Conservation (phyloP, 2,797 vertebrate genomes). For the Morelia viridis region DNA sequence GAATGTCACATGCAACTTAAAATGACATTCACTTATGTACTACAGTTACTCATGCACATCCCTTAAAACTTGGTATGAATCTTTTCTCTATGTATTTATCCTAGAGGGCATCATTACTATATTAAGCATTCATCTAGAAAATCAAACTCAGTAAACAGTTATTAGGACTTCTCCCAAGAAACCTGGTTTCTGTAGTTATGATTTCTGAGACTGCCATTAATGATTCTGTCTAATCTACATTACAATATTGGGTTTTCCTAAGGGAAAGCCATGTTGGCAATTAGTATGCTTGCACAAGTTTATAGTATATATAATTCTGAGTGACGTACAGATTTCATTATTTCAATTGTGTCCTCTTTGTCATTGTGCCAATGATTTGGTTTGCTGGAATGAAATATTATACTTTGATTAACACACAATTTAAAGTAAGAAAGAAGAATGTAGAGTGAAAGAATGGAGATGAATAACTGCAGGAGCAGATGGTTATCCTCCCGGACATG, state of each 20-base stretch:
- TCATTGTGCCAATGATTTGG: constrained; percentile 43
- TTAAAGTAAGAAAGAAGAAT: constrained; percentile 28
- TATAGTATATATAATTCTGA: neutral
- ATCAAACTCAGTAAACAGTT: neutral
- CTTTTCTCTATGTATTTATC: neutral
- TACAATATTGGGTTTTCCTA: neutral
- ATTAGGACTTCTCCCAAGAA: neutral
- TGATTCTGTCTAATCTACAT: neutral
- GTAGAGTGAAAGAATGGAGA: constrained; percentile 20
- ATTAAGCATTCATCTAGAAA: neutral
- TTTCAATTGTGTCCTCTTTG: constrained; percentile 45
- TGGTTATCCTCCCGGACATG: constrained; percentile 30
- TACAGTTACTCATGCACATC: neutral
- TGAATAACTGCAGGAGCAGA: constrained; percentile 42
- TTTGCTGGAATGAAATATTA: constrained; percentile 61
- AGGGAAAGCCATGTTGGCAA: neutral
- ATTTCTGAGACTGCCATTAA: neutral
- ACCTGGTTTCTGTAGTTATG: neutral
- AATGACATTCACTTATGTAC: neutral
- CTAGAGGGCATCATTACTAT: neutral
- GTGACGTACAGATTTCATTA: constrained; percentile 55
- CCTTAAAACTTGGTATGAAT: neutral
- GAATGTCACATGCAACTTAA: neutral
- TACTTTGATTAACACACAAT: constrained; percentile 37
- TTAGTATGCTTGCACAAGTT: neutral